Base-by-base conservation (phyloP, 2,888 invertebrate species). In the Liopterus haemorrhoidalis region DNA sequence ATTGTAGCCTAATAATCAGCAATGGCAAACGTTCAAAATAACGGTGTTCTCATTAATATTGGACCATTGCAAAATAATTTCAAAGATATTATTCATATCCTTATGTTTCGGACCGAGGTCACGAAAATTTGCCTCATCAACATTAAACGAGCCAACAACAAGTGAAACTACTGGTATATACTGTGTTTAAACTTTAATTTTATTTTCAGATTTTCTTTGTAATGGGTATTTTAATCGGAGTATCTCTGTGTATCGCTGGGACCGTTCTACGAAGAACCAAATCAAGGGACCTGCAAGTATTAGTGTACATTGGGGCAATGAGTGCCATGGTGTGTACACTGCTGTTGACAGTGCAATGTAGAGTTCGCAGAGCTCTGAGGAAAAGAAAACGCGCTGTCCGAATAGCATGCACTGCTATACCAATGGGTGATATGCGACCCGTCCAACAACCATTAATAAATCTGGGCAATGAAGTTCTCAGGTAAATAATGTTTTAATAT, bases 281-380 rank as follows among this genome's bases (percentile, higher is more conserved):
- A n/a, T 77, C 78, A 57, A 73, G 78, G 42, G 80, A 80, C 61
- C 70, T 80, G 16, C 76, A 78, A 54, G 80, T 81, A 31, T 67
- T 81, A 58, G 76, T 80, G 39, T 81, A 81, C 62, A 81, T 81
- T 59, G 81, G 79, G 64, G 69, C 75, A 49, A 66, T 81, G 31
- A 69, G 78, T 1, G 74, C 79, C 2, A 70, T 78, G 55, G 81
- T 81, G 9, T 78, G 80, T 56, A 72, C 71, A 4, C 69, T 81
- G 6, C 64, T 81, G 24, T 68, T 81, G 4, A 75, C 76, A 2
- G 77, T 81, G 22, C 81, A 81, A 58, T 78, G 78, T 59, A 77
- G 77, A 55, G 79, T 79, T 16, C 69, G 77, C 1, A 70, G 73
- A 3, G 57, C 59, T 30, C 53, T 58, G 9, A 54, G 59, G 49